These are phyloP conservation scores for Pleuronectes platessa DNA, from an alignment of 2,113 vertebrate genomes.

Conservation along the genomic window DNA sequence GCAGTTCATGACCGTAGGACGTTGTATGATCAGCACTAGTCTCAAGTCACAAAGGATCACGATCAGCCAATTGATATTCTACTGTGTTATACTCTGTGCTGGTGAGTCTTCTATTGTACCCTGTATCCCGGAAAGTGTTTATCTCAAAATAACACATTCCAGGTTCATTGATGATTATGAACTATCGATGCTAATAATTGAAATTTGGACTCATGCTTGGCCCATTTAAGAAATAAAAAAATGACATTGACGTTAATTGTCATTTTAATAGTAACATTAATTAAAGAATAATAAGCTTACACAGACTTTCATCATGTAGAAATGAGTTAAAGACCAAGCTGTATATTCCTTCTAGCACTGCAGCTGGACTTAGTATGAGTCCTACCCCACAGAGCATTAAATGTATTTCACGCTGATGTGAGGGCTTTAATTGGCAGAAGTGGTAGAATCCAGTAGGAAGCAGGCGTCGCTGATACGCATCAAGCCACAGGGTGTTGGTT, in stretches of 20 bases:
- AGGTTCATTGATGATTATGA: too few species aligned
- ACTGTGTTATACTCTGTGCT: too few species aligned
- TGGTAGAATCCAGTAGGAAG: constrained; percentile 26
- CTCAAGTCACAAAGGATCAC: too few species aligned
- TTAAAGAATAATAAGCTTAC: constrained; percentile 2
- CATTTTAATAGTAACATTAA: background rate
- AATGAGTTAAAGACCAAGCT: background rate
- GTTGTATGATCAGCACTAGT: background rate
- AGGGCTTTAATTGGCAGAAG: constrained; percentile 55
- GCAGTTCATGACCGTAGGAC: background rate
- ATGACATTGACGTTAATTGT: background rate
- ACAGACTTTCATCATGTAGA: background rate
- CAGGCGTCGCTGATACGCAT: constrained; percentile 19
- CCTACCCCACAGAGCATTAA: constrained; percentile 8
- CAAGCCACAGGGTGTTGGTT: constrained; percentile 29
- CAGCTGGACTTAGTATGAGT: constrained; percentile 21
- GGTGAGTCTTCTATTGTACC: too few species aligned
- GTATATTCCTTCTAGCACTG: constrained; percentile 17
- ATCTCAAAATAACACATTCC: background rate
- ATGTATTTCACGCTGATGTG: constrained; percentile 39
- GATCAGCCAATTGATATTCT: too few species aligned
- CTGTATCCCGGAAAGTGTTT: background rate
- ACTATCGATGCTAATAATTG: background rate
- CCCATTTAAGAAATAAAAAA: background rate
- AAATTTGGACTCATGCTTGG: background rate